Evolutionary conservation across 2,888 invertebrate species (phyloP).

Genomic region (Panzeria rudis): DNA sequence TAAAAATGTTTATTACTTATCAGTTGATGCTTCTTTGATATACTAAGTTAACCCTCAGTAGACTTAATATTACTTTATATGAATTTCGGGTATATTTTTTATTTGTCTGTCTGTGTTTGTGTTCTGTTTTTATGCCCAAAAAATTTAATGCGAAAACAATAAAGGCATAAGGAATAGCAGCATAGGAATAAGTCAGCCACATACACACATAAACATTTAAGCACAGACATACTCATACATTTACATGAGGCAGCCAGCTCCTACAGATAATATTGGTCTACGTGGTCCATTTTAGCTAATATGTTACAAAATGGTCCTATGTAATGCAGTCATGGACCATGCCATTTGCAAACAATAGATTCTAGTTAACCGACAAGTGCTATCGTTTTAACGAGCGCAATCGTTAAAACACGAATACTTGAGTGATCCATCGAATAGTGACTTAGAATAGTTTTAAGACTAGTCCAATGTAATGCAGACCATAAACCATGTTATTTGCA

Average conservation of each 20-base stretch:
- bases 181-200: constrained; percentile 50
- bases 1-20: background rate
- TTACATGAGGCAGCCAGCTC: background rate
- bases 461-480: too few relatives aligned
- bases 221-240: constrained; percentile 13
- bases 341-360: too few relatives aligned
- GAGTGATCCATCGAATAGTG: too few relatives aligned
- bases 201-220: background rate
- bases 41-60: constrained; percentile 15
- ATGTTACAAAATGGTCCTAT: too few relatives aligned
- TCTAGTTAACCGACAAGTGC: too few relatives aligned
- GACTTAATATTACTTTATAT: background rate
- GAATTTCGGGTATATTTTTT: constrained; percentile 10
- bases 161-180: constrained; percentile 44
- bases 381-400: too few relatives aligned
- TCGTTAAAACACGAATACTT: too few relatives aligned
- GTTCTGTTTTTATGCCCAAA: constrained; percentile 27
- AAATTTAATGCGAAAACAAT: constrained; percentile 9
- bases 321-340: too few relatives aligned
- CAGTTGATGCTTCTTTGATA: background rate
- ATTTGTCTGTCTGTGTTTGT: constrained; percentile 1
- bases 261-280: too few relatives aligned
- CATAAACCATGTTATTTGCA: too few relatives aligned
- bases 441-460: too few relatives aligned
- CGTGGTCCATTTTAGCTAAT: too few relatives aligned